phyloP scores from a whole-genome alignment of 2,797 vertebrate genomes.

The Choloepus didactylus region DNA sequence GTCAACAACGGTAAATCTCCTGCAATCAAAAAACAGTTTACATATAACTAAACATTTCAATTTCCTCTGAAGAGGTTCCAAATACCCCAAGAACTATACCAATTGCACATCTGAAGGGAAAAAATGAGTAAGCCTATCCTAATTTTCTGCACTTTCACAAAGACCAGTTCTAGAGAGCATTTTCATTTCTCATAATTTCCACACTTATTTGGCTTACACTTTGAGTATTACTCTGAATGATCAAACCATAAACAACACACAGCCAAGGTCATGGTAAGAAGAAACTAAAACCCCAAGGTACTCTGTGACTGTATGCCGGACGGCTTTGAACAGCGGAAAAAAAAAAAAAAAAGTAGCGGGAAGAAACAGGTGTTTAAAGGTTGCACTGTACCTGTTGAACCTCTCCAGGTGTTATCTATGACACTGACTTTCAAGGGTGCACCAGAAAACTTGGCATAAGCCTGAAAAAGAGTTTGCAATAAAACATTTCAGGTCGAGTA shows the following conservation, averaged over 20 bases:
- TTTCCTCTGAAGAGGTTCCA: slow-evolving; percentile 50
- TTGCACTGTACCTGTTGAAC: slow-evolving; percentile 92
- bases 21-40: slow-evolving; percentile 83
- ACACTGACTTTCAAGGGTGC: slow-evolving; percentile 92
- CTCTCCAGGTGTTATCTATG: slow-evolving; percentile 95
- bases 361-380: slow-evolving; percentile 17
- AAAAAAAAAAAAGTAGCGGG: not conserved
- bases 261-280: slow-evolving; percentile 46
- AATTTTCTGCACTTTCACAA: slow-evolving; percentile 44
- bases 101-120: not conserved
- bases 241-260: slow-evolving; percentile 18
- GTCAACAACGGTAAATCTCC: slow-evolving; percentile 93
- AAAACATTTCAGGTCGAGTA: slow-evolving; percentile 39
- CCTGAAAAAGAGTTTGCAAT: slow-evolving; percentile 89
- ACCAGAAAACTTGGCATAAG: slow-evolving; percentile 95
- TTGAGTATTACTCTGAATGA: slow-evolving; percentile 49
- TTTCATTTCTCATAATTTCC: slow-evolving; percentile 62
- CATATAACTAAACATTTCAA: slow-evolving; percentile 12
- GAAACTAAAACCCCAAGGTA: not conserved
- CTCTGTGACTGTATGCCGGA: not conserved
- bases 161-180: not conserved
- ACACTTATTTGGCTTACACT: slow-evolving; percentile 47
- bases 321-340: not conserved
- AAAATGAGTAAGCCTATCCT: not conserved
- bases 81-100: slow-evolving; percentile 7